Evolutionary conservation across 2,888 invertebrate species (phyloP).

Genomic region (Neria commutata): DNA sequence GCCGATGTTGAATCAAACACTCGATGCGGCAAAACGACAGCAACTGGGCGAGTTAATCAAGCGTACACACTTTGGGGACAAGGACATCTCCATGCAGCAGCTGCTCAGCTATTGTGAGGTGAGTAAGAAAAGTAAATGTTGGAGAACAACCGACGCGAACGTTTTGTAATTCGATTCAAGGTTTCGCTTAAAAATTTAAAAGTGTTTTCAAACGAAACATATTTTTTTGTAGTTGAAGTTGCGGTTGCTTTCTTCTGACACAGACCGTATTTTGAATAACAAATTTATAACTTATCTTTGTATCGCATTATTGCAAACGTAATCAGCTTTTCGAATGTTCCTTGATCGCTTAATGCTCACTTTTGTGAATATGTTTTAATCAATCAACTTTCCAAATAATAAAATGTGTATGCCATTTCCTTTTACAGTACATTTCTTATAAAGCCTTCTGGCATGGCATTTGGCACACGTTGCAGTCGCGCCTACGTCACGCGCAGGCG

Average conservation of each 20-base stretch:
- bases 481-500: constrained; percentile 35
- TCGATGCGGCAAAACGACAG: constrained; percentile 36
- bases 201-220: too few species aligned
- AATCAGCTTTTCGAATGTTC: not conserved
- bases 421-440: constrained; percentile 51
- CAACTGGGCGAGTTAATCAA: constrained; percentile 36
- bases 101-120: constrained; percentile 54
- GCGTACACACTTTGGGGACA: constrained; percentile 42
- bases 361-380: not conserved
- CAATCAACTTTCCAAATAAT: not conserved
- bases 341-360: not conserved
- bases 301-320: too few species aligned
- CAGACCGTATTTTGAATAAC: too few species aligned
- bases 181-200: not conserved
- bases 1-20: constrained; percentile 39
- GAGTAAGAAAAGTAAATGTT: constrained; percentile 10
- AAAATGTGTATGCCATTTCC: not conserved
- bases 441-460: constrained; percentile 59
- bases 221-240: too few species aligned
- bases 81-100: constrained; percentile 50
- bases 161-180: not conserved
- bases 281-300: too few species aligned
- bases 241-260: too few species aligned
- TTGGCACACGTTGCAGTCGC: constrained; percentile 41
- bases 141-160: not conserved